Percentiles rank a stretch among this genome's conserved stretches.
Evolutionary conservation across 2,113 vertebrate species (phyloP).

Genomic region (Epinephelus cyanopodus): DNA sequence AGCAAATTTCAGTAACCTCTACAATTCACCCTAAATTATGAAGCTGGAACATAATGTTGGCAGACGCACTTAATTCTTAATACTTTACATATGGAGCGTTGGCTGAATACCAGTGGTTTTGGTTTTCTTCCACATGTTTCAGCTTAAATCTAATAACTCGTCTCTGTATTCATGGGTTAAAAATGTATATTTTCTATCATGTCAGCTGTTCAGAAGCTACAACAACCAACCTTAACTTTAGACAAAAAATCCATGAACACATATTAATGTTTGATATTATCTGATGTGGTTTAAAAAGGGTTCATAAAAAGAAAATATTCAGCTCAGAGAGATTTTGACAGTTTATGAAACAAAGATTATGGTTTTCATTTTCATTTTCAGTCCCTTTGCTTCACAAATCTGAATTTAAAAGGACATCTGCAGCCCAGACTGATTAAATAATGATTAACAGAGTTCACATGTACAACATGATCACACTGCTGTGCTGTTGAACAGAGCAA

Average conservation of each 20-base stretch:
- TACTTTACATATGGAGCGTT: constrained; percentile 15
- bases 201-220: neutral
- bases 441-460: neutral
- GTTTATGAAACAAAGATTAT: no score
- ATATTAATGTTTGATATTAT: neutral
- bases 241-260: neutral
- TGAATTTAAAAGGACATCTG: neutral
- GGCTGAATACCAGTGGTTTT: constrained; percentile 10
- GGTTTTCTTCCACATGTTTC: constrained; percentile 37
- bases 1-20: constrained; percentile 16
- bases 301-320: neutral
- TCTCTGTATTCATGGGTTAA: neutral
- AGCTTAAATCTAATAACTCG: constrained; percentile 25
- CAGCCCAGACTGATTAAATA: neutral
- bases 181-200: constrained; percentile 1
- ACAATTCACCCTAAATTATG: constrained; percentile 26
- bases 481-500: neutral
- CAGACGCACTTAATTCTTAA: constrained; percentile 29
- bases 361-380: no score
- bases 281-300: neutral
- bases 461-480: neutral
- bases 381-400: neutral
- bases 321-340: neutral
- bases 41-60: constrained; percentile 37
- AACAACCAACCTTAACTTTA: neutral